phyloP scores from a whole-genome alignment of 2,113 vertebrate genomes.

The Camelus dromedarius region DNA sequence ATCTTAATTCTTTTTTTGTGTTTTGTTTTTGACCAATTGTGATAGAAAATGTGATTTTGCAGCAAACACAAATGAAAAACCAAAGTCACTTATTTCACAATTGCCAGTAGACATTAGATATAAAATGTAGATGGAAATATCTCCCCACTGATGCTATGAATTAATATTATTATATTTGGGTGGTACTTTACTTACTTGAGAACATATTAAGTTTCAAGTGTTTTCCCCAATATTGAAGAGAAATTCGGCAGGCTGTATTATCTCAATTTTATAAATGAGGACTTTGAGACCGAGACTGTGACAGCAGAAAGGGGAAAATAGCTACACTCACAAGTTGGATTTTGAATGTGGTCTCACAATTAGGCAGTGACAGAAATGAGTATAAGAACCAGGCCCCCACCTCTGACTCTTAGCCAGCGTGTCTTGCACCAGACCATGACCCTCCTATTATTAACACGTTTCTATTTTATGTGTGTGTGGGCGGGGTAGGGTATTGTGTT shows the following conservation, averaged over 20 bases:
- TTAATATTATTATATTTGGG: background rate
- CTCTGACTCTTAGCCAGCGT: no score
- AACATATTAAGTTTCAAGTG: background rate
- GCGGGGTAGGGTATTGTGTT: background rate
- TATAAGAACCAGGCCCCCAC: background rate
- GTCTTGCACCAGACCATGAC: background rate
- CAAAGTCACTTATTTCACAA: background rate
- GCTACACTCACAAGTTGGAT: background rate
- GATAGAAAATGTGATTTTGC: slow-evolving; percentile 7
- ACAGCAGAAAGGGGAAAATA: background rate
- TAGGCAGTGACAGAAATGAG: background rate
- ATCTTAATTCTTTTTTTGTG: background rate
- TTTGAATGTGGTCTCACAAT: background rate
- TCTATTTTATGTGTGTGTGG: background rate
- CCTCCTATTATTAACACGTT: background rate
- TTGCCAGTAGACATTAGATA: background rate
- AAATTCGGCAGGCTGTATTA: background rate
- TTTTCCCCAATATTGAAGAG: background rate
- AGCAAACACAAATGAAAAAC: background rate
- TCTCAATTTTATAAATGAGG: background rate
- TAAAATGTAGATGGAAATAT: background rate
- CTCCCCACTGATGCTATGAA: background rate
- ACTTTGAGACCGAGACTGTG: background rate
- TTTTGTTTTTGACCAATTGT: background rate
- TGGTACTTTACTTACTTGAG: background rate